phyloP scores from a whole-genome alignment of 2,113 vertebrate genomes.

The Speoplatyrhinus poulsoni region DNA sequence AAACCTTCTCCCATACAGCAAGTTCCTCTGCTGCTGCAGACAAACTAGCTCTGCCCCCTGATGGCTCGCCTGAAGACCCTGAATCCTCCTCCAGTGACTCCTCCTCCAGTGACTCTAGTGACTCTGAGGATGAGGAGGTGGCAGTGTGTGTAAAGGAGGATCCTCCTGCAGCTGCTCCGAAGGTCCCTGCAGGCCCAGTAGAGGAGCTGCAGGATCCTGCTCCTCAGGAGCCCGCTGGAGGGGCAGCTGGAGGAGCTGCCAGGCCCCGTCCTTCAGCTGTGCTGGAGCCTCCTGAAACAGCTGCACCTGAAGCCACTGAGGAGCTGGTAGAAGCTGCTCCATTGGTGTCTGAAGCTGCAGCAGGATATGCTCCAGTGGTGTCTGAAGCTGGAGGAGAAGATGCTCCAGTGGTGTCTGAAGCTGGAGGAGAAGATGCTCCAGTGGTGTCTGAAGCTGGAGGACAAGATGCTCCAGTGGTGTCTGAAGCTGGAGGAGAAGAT shows the following conservation, averaged over 20 bases:
- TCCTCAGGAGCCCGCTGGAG: slow-evolving; percentile 18
- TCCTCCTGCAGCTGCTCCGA: slow-evolving; percentile 11
- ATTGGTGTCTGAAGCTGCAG: slow-evolving; percentile 45
- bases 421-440: slow-evolving; percentile 20
- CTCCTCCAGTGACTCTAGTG: slow-evolving; percentile 50
- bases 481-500: slow-evolving; percentile 45
- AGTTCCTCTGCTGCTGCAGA: slow-evolving; percentile 1
- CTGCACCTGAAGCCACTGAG: slow-evolving; percentile 13
- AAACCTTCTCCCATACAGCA: background rate
- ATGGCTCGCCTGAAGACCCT: background rate
- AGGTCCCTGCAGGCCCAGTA: background rate
- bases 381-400: background rate
- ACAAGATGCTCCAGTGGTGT: slow-evolving; percentile 26
- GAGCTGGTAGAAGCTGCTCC: slow-evolving; percentile 50
- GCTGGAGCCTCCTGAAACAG: slow-evolving; percentile 1
- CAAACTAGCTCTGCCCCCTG: background rate
- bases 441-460: background rate
- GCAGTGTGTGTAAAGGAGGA: slow-evolving; percentile 21
- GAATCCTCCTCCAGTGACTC: slow-evolving; percentile 71
- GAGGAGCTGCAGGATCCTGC: slow-evolving; percentile 41
- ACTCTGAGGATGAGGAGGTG: slow-evolving; percentile 55
- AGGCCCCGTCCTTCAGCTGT: background rate
- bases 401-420: background rate
- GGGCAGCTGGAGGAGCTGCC: background rate
- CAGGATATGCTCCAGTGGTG: slow-evolving; percentile 29